Percentiles rank a stretch among this genome's conserved stretches.
Evolutionary conservation across 1,140 invertebrate genomes (phyloP).

Genomic region (Zaprionus davidi): DNA sequence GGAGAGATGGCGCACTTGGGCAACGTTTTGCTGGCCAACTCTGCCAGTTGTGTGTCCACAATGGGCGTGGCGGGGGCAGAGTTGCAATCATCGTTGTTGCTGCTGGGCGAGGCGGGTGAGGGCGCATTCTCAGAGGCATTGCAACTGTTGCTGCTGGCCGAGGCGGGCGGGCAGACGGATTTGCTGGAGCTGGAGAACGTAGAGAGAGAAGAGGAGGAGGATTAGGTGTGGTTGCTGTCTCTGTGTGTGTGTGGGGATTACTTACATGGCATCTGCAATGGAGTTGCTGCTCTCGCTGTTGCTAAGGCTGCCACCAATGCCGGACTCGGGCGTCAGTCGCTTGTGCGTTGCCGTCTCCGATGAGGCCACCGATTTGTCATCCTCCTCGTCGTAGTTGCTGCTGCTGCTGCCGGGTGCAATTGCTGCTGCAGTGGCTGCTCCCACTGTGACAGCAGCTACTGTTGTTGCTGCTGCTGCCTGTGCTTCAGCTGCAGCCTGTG

Average conservation of each 20-base stretch:
- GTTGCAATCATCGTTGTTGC: constrained; percentile 26
- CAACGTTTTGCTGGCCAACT: constrained; percentile 53
- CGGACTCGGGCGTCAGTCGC: constrained; percentile 75
- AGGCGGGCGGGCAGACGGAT: constrained; percentile 52
- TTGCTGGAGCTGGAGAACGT: constrained; percentile 40
- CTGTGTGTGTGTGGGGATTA: constrained; percentile 1
- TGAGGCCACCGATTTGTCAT: constrained; percentile 69
- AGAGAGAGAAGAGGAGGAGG: not conserved
- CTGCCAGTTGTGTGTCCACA: constrained; percentile 69
- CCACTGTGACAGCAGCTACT: not conserved
- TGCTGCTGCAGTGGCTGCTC: not conserved
- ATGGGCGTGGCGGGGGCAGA: constrained; percentile 30
- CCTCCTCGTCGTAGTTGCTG: constrained; percentile 69
- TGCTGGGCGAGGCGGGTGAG: constrained; percentile 59
- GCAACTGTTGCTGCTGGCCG: constrained; percentile 46
- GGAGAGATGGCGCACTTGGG: constrained; percentile 86
- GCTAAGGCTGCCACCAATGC: constrained; percentile 78
- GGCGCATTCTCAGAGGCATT: constrained; percentile 61
- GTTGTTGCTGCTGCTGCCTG: constrained; percentile 22
- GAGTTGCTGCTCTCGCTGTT: constrained; percentile 79
- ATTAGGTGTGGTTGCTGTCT: not conserved
- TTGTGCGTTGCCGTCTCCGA: constrained; percentile 70
- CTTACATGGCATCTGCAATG: constrained; percentile 73
- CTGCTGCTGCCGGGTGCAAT: constrained; percentile 46
- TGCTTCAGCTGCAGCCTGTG: not conserved